Conservation (phyloP, 2,888 invertebrate genomes). For the Tipula vernalis region DNA sequence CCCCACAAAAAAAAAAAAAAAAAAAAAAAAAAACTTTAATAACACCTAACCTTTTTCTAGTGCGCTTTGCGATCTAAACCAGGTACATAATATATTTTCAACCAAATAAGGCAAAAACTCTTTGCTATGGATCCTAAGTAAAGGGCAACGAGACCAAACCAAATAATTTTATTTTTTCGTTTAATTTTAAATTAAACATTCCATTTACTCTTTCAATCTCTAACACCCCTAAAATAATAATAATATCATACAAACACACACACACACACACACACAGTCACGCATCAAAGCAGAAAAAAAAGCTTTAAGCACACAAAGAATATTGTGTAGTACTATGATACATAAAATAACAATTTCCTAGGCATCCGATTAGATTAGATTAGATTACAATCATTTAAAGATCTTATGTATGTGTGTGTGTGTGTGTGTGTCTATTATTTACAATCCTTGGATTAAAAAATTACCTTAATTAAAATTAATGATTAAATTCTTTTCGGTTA, state of each 20-base stretch:
- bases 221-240: not conserved
- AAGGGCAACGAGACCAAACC: not conserved
- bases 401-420: not conserved
- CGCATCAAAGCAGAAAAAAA: not conserved
- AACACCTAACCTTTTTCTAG: not conserved
- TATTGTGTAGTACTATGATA: not conserved
- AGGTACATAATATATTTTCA: not conserved
- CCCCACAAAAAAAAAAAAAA: not conserved
- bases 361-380: not conserved
- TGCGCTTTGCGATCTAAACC: not conserved
- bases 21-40: not conserved
- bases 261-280: not conserved
- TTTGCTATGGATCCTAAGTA: not conserved
- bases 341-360: not conserved
- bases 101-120: not conserved
- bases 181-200: constrained; percentile 1
- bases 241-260: not conserved
- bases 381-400: not conserved
- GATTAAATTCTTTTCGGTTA: constrained; percentile 4
- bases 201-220: not conserved
- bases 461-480: constrained; percentile 4
- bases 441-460: not conserved
- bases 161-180: not conserved
- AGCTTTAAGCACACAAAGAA: not conserved
- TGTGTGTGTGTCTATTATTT: not conserved